Evolutionary conservation across 2,113 vertebrate genomes (phyloP), one percentile per base, ranked within the genome.

Genomic region (Orthonyx spaldingii): DNA sequence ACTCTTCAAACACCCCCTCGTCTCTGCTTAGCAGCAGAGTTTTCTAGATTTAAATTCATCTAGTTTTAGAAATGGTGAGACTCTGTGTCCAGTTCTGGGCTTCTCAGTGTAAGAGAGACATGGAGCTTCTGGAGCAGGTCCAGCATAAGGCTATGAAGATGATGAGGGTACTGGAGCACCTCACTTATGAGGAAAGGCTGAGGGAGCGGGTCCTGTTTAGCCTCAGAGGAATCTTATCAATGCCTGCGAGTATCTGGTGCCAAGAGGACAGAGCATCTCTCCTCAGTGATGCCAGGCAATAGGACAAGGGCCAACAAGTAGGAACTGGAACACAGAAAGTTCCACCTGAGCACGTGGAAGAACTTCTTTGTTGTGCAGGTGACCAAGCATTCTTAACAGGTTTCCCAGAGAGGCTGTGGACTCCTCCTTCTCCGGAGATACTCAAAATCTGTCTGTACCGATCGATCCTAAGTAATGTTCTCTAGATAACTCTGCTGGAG

Each of bases 311-410:
- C 6, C 10, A 27, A 41, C 6, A 20, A 44, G 14, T n/a, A 61
- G 21, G 42, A 76, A 26, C 3, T 12, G 11, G 32, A 47, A 41
- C 12, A 19, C 0, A 0, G 10, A 24, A 76, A 47, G 18, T 14
- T 76, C 7, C 15, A 14, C 14, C 20, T 21, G 11, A 39, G 35
- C 15, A 35, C 0, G 18, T 27, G 21, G 10, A 47, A 76, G 61
- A 76, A 35, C 7, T 81, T 26, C 5, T 24, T 17, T 41, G 6
- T 13, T 61, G 27, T 33, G 18, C 18, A 10, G 15, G 22, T 16
- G 22, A 19, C 18, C 41, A 47, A 77, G 35, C 35, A 26, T 47
- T 20, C n/a, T 9, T 4, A 28, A 69, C 55, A 69, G 26, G 26
- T 33, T 49, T 47, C 32, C 17, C 49, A 20, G 15, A 35, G 14